These are phyloP conservation scores for Drosophila mayri DNA, from an alignment of 1,140 invertebrate genomes.

Conservation along the genomic window DNA sequence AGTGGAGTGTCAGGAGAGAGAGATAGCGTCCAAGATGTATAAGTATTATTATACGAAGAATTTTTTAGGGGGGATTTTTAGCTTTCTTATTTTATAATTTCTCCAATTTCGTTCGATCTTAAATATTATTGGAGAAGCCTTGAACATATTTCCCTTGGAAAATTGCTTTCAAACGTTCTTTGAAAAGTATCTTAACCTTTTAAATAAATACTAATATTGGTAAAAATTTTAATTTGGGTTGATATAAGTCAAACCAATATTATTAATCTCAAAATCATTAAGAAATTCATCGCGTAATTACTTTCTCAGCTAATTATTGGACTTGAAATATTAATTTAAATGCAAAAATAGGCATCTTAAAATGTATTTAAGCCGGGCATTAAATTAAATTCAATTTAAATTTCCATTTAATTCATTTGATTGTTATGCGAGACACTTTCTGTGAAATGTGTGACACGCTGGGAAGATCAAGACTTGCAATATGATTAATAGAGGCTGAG, in stretches of 20 bases:
- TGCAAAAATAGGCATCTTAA: not conserved
- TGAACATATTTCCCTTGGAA: not conserved
- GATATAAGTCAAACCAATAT: no score
- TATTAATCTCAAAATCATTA: not conserved
- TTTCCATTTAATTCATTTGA: conserved; percentile 24
- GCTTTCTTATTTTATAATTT: conserved; percentile 1
- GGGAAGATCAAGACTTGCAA: conserved; percentile 44
- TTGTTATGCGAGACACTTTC: conserved; percentile 19
- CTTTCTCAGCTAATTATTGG: not conserved
- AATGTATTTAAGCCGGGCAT: not conserved
- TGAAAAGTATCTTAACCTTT: not conserved
- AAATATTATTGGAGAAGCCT: not conserved
- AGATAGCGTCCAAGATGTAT: conserved; percentile 25
- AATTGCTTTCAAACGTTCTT: not conserved
- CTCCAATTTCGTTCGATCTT: not conserved
- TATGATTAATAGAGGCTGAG: conserved; percentile 23
- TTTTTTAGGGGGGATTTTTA: not conserved
- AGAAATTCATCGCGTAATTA: not conserved
- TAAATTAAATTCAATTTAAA: conserved; percentile 7
- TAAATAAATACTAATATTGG: no score
- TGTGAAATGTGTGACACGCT: conserved; percentile 22
- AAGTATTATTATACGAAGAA: not conserved
- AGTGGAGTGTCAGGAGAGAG: conserved; percentile 37
- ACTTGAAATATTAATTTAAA: not conserved
- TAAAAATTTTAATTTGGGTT: no score